Conservation (phyloP, 1,140 invertebrate species). For the Rhyacophila brunnea region DNA sequence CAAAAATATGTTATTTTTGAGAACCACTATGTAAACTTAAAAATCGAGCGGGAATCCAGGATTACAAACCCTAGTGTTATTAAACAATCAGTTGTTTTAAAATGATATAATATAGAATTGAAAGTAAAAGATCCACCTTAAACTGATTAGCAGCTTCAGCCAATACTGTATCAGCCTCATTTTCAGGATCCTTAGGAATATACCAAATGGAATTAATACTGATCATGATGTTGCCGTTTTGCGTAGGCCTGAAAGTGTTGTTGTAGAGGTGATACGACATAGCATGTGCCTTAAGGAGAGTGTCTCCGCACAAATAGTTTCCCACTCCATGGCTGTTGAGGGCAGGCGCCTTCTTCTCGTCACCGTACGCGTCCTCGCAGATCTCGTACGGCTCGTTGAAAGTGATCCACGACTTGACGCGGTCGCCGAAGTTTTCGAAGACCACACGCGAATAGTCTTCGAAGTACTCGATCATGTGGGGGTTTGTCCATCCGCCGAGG, state of each 20-base stretch:
- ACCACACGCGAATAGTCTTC: constrained; percentile 55
- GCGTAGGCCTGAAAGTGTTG: constrained; percentile 48
- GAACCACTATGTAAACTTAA: too few species aligned
- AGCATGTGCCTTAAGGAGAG: constrained; percentile 56
- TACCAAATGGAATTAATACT: constrained; percentile 55
- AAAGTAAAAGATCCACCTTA: constrained; percentile 40
- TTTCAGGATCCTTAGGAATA: constrained; percentile 46
- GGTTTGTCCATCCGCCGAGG: constrained; percentile 52
- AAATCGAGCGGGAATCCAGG: too few species aligned
- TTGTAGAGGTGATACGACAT: constrained; percentile 57
- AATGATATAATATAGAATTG: too few species aligned
- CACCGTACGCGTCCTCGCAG: constrained; percentile 55
- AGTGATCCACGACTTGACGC: constrained; percentile 58
- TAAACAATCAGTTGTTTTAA: too few species aligned
- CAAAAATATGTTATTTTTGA: too few species aligned
- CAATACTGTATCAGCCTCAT: constrained; percentile 45
- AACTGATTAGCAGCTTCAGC: constrained; percentile 54
- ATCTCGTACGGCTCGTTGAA: constrained; percentile 59
- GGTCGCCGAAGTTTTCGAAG: constrained; percentile 55
- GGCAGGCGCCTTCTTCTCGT: constrained; percentile 53
- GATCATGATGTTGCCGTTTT: constrained; percentile 53
- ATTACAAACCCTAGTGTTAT: too few species aligned
- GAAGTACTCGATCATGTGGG: constrained; percentile 55
- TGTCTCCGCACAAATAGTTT: constrained; percentile 58
- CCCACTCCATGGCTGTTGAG: constrained; percentile 52